phyloP scores from a whole-genome alignment of 2,888 invertebrate species.

The Ophion ventricosus region DNA sequence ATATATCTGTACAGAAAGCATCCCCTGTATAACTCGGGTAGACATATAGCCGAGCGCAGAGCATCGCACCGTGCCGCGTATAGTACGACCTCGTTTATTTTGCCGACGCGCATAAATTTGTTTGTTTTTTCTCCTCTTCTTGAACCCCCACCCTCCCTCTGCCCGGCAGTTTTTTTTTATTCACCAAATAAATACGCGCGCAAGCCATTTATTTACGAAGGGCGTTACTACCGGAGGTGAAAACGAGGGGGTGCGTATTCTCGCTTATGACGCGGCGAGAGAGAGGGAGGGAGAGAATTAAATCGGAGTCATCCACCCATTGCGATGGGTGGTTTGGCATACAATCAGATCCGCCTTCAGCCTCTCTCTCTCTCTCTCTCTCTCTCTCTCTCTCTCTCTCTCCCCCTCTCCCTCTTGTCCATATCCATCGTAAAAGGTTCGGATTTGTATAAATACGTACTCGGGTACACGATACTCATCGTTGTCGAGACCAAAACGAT shows the following conservation, averaged over 20 bases:
- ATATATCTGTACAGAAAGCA: background rate
- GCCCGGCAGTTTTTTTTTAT: slow-evolving; percentile 52
- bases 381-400: no score
- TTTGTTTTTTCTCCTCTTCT: slow-evolving; percentile 65
- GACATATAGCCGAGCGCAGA: slow-evolving; percentile 18
- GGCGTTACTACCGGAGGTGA: slow-evolving; percentile 55
- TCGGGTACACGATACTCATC: slow-evolving; percentile 18
- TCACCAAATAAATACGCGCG: slow-evolving; percentile 75
- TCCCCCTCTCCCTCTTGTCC: background rate
- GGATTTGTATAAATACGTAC: slow-evolving; percentile 32
- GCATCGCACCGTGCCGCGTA: slow-evolving; percentile 28
- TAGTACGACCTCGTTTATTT: slow-evolving; percentile 63
- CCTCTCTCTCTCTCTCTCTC: background rate
- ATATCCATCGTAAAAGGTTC: slow-evolving; percentile 6
- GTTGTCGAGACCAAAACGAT: background rate
- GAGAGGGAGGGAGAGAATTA: slow-evolving; percentile 15
- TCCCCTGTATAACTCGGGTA: slow-evolving; percentile 13
- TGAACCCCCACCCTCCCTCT: background rate
- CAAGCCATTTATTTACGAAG: slow-evolving; percentile 76
- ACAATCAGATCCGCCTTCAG: background rate
- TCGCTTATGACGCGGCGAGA: background rate
- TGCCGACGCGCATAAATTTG: slow-evolving; percentile 73
- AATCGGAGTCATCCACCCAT: slow-evolving; percentile 47
- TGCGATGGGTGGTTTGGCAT: slow-evolving; percentile 35
- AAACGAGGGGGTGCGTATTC: slow-evolving; percentile 45